phyloP scores from a whole-genome alignment of 1,140 invertebrate genomes.

The Solenopsis fugax region DNA sequence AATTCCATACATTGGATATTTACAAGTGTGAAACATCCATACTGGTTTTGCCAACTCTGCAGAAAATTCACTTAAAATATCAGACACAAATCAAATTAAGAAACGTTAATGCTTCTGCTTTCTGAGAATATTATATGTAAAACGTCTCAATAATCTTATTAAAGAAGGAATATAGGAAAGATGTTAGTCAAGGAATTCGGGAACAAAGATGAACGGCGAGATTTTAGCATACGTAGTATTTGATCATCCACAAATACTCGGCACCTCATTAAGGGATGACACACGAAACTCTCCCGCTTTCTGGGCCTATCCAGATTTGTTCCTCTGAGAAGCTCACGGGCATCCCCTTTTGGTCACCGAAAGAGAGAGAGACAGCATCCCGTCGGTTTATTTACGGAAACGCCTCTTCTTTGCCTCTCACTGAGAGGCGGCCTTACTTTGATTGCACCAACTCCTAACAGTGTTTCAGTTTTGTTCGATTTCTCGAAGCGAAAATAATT shows the following conservation, averaged over 20 bases:
- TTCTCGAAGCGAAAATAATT: constrained; percentile 66
- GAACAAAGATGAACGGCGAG: not conserved
- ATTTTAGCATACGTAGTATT: not conserved
- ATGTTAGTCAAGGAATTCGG: not conserved
- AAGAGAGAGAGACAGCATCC: constrained; percentile 16
- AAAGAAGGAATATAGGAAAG: not conserved
- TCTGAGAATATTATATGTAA: not conserved
- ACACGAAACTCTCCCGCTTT: constrained; percentile 56
- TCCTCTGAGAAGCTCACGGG: constrained; percentile 27
- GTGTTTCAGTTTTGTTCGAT: constrained; percentile 60
- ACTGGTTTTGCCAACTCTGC: too few relatives aligned
- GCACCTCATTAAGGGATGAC: constrained; percentile 42
- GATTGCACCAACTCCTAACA: not conserved
- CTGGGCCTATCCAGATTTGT: constrained; percentile 37
- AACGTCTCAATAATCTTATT: not conserved
- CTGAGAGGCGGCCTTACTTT: constrained; percentile 45
- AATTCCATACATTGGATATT: too few relatives aligned
- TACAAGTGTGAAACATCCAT: too few relatives aligned
- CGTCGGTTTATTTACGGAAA: constrained; percentile 63
- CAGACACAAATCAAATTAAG: not conserved
- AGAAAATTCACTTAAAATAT: not conserved
- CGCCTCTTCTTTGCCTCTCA: constrained; percentile 50
- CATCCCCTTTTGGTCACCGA: constrained; percentile 58
- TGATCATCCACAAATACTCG: constrained; percentile 15
- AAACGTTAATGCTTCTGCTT: not conserved